Percentiles rank a stretch among this genome's conserved stretches.
These are phyloP conservation scores for Heteromyza rotundicornis DNA, from an alignment of 2,888 invertebrate genomes.

Conservation along the genomic window DNA sequence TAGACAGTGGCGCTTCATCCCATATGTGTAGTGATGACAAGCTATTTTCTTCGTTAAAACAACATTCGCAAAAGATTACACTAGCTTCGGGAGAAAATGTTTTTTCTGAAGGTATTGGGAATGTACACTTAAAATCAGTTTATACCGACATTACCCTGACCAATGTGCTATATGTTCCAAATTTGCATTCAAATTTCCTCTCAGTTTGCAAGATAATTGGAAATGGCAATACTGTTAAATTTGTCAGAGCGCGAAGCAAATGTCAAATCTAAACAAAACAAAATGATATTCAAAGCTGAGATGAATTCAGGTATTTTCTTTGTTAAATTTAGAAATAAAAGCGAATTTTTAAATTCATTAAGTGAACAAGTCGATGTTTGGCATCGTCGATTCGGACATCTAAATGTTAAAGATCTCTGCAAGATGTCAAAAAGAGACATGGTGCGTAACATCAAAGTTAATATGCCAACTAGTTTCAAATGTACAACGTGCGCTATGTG, in stretches of 20 bases:
- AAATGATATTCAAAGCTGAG: slow-evolving; percentile 14
- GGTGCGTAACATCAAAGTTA: slow-evolving; percentile 16
- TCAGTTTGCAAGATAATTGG: slow-evolving; percentile 16
- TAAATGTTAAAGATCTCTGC: slow-evolving; percentile 21
- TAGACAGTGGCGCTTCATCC: slow-evolving; percentile 22
- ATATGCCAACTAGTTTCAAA: slow-evolving; percentile 2
- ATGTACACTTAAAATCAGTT: slow-evolving; percentile 10
- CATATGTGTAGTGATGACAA: slow-evolving; percentile 16
- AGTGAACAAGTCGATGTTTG: slow-evolving; percentile 12
- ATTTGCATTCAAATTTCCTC: slow-evolving; percentile 15
- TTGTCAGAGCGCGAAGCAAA: slow-evolving; percentile 8
- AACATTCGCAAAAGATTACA: slow-evolving; percentile 12
- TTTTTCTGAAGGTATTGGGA: slow-evolving; percentile 10
- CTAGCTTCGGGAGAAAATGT: slow-evolving; percentile 21
- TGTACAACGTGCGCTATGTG: slow-evolving; percentile 9
- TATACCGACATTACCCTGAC: slow-evolving; percentile 9
- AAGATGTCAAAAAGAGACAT: slow-evolving; percentile 20
- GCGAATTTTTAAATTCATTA: not conserved
- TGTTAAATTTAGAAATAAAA: not conserved
- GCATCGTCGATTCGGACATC: slow-evolving; percentile 24
- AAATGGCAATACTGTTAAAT: slow-evolving; percentile 11
- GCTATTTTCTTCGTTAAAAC: not conserved
- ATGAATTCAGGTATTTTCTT: slow-evolving; percentile 12
- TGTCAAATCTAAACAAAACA: slow-evolving; percentile 15
- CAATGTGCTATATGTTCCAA: slow-evolving; percentile 11